Base-by-base conservation (phyloP, 2,113 vertebrate genomes). In the Pipa parva region DNA sequence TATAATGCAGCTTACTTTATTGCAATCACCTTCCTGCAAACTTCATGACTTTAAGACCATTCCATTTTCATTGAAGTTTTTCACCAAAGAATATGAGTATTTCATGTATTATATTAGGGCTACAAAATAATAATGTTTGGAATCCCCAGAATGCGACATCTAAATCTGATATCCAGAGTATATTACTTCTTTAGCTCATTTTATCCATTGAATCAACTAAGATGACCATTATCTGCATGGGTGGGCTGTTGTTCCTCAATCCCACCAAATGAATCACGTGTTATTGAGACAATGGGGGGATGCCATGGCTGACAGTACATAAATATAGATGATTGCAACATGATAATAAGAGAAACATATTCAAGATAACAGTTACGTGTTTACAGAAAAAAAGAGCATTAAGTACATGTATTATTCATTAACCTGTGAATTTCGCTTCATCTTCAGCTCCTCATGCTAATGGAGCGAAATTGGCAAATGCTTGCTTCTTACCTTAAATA, bases 401-500 rank as follows among this genome's bases (percentile, higher is more conserved):
- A 63, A 1, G 48, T 17, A 15, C 37, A 24, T 3, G 52, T 61
- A 57, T 69, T 48, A 29, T 70, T 70, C 66, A 70, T 70, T 70
- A 69, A 61, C 45, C n/a, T 10, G 55, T 13, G 28, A 58, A 20
- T n/a, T 54, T 54, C 25, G 54, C 36, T 49, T 54, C 71, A 52
- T 21, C 9, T 63, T 59, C 72, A 76, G 75, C 77, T 77, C 72
- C 59, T 72, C 11, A 73, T 56, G 71, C 13, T 24, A 42, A 33
- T 75, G 26, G 52, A 73, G 56, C 59, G 55, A 82, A 59, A 71
- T 75, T 51, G 71, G 73, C 52, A 65, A 74, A 73, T 63, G 10
- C n/a, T 73, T 52, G 24, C 63, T 36, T 52, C 57, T 48, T 55
- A 48, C 62, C 58, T 68, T 62, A 79, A 75, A 73, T 55, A 72